These are phyloP conservation scores for Mustelus asterias DNA, from an alignment of 2,113 vertebrate genomes.

Conservation along the genomic window DNA sequence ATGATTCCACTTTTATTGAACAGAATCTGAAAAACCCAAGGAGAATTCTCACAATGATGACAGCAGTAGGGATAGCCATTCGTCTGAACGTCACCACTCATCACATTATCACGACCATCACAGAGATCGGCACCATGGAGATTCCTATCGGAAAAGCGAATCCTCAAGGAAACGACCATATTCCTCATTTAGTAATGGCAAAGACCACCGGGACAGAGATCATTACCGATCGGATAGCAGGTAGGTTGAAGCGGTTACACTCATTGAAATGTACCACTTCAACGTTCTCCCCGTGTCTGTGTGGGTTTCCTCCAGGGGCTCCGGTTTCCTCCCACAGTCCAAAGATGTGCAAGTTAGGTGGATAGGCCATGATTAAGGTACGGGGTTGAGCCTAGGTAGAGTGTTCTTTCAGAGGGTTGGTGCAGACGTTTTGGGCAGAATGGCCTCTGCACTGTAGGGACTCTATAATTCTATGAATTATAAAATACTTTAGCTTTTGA, in stretches of 20 bases:
- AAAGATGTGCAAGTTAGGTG: too few species aligned
- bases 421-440: too few species aligned
- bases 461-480: too few species aligned
- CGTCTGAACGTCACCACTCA: conserved; percentile 78
- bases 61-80: conserved; percentile 94
- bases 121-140: conserved; percentile 75
- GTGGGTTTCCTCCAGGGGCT: too few species aligned
- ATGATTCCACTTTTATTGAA: conserved; percentile 42
- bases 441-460: too few species aligned
- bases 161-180: conserved; percentile 82
- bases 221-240: conserved; percentile 82
- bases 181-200: conserved; percentile 88
- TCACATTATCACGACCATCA: conserved; percentile 73
- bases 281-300: too few species aligned
- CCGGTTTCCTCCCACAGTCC: too few species aligned
- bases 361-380: too few species aligned
- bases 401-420: too few species aligned
- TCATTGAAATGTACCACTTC: not conserved
- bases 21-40: conserved; percentile 83
- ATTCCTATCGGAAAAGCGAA: conserved; percentile 72
- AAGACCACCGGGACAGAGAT: conserved; percentile 90
- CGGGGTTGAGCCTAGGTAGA: too few species aligned
- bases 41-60: conserved; percentile 88
- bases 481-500: not conserved
- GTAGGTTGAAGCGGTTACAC: conserved; percentile 41